phyloP scores from a whole-genome alignment of 2,113 vertebrate genomes.

The Copsychus sechellarum region DNA sequence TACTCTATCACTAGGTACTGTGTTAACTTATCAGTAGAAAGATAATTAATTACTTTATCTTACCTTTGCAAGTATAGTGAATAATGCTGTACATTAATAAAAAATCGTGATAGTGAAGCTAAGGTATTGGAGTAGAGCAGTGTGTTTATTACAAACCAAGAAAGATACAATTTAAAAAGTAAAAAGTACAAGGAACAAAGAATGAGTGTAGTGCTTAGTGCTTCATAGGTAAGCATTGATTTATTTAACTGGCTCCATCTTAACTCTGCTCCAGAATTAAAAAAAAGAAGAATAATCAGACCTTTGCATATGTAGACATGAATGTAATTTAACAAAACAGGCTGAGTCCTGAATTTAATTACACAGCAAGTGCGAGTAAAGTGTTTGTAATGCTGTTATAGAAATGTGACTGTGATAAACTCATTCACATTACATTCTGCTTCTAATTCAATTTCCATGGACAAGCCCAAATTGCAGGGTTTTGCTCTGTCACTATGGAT shows the following conservation, averaged over 20 bases:
- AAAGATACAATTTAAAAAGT: not conserved
- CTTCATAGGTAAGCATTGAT: not conserved
- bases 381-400: not conserved
- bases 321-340: slow-evolving; percentile 8
- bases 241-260: not conserved
- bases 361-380: not conserved
- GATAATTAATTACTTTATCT: not conserved
- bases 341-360: slow-evolving; percentile 25
- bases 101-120: not conserved
- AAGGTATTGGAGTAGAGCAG: not conserved
- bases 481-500: not conserved
- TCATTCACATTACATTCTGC: slow-evolving; percentile 4
- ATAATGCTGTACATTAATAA: not conserved
- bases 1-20: not conserved
- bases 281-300: not conserved
- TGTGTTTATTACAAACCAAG: not conserved
- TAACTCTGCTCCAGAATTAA: not conserved
- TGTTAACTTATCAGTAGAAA: not conserved
- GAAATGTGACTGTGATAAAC: slow-evolving; percentile 19
- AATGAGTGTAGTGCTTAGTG: not conserved
- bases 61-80: not conserved
- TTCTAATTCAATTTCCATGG: slow-evolving; percentile 34
- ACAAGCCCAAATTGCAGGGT: not conserved
- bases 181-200: not conserved
- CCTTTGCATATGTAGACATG: not conserved